Evolutionary conservation across 1,140 invertebrate genomes (phyloP), one percentile per base, ranked within the genome.

Genomic region (Kradibia gibbosae): DNA sequence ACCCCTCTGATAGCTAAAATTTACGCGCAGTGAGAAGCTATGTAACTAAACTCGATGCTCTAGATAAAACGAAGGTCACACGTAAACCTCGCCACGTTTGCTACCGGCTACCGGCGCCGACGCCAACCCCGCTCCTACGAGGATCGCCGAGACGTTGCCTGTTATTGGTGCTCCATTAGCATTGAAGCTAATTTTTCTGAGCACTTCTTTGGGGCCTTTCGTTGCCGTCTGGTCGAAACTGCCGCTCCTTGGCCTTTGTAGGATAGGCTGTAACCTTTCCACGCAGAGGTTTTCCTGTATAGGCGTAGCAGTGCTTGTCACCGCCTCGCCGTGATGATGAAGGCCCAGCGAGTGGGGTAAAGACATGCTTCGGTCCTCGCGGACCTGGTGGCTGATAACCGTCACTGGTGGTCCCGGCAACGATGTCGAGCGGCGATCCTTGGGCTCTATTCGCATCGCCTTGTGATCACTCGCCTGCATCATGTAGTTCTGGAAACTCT

Each of bases 81-180:
- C 92, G 81, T 92, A 93, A 60, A 92, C 92, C 83, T 93, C 92
- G 11, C 91, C 90, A 53, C 92, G 83, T 80, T 92, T 92, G 73
- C 87, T 87, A 7, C 82, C 84, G 5, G 85, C n/a, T 10, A 85
- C 73, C 13, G 84, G 50, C 22, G 71, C 65, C 11, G 76, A 15
- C 36, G 80, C 57, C 20, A 80, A 72, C 15, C 74, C 67, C n/a
- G 72, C 28, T 0, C 84, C 71, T 3, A 77, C 48, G 11, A 83
- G 53, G 2, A 78, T 71, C 0, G 86, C 45, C 1, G 74, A 82
- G 1, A 84, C 13, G 3, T 83, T 57, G 2, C 84, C 42, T 15
- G 67, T 42, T 72, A 42, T 86, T 86, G 0, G 83, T 86, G 39
- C 81, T 87, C 5, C 88, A 13, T 84, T 85, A 31, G 84, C 88